These are phyloP conservation scores for Hippopotamyrus pictus DNA, from an alignment of 2,797 vertebrate species.

Conservation along the genomic window DNA sequence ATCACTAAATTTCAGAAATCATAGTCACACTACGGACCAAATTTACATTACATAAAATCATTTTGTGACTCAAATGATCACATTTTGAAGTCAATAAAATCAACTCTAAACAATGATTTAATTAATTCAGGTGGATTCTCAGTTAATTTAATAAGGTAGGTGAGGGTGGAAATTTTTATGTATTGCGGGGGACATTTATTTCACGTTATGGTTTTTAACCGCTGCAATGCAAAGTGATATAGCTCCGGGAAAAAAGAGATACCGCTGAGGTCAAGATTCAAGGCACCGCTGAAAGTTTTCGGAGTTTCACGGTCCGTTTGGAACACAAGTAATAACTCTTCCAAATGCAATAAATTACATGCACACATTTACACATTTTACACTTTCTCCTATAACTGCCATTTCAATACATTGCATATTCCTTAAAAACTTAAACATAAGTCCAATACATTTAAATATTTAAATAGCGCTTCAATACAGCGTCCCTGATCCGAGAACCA, in stretches of 20 bases:
- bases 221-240: constrained; percentile 63
- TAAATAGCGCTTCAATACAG: constrained; percentile 78
- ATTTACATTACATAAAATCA: constrained; percentile 16
- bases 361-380: constrained; percentile 97
- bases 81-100: constrained; percentile 8
- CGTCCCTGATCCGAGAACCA: constrained; percentile 92
- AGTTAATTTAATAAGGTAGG: constrained; percentile 12
- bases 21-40: constrained; percentile 9
- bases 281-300: constrained; percentile 82
- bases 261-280: constrained; percentile 78
- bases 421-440: constrained; percentile 82
- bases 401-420: constrained; percentile 84
- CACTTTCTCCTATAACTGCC: constrained; percentile 76
- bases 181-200: constrained; percentile 52
- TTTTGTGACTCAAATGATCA: constrained; percentile 10
- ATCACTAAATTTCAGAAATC: not conserved
- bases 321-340: constrained; percentile 77
- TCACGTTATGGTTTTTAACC: constrained; percentile 59
- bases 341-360: constrained; percentile 99
- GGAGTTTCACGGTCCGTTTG: constrained; percentile 81
- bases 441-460: constrained; percentile 69
- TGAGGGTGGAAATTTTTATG: constrained; percentile 12
- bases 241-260: constrained; percentile 56
- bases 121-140: constrained; percentile 15
- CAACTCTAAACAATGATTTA: constrained; percentile 17